Conservation (phyloP, 2,888 invertebrate genomes). For the Watsonalla binaria region DNA sequence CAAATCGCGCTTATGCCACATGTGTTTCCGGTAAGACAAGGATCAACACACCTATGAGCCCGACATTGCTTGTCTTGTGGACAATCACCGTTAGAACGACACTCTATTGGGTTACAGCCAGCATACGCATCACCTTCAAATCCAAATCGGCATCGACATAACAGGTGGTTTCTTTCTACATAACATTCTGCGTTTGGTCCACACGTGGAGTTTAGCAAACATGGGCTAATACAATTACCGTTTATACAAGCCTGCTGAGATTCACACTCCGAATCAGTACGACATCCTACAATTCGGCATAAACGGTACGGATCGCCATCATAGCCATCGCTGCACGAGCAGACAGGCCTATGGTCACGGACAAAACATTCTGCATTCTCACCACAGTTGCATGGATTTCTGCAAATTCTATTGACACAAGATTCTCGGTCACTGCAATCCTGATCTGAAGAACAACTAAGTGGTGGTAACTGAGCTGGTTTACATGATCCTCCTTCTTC, state of each 20-base stretch:
- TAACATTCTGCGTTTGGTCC: conserved; percentile 91
- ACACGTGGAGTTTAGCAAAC: conserved; percentile 87
- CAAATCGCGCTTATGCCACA: conserved; percentile 90
- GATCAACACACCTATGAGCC: conserved; percentile 91
- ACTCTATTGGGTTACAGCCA: conserved; percentile 88
- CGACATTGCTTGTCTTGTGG: conserved; percentile 90
- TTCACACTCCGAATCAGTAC: conserved; percentile 89
- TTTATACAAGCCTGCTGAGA: conserved; percentile 90
- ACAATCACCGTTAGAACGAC: conserved; percentile 92
- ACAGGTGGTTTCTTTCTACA: conserved; percentile 83
- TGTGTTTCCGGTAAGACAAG: conserved; percentile 86
- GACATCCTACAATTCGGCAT: conserved; percentile 90
- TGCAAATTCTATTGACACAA: conserved; percentile 91
- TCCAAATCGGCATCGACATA: conserved; percentile 89
- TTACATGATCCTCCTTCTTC: conserved; percentile 88
- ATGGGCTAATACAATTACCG: conserved; percentile 91
- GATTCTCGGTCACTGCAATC: conserved; percentile 89
- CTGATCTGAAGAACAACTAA: conserved; percentile 87
- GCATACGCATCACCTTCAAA: conserved; percentile 88
- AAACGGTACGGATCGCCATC: conserved; percentile 92
- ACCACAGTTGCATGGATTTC: conserved; percentile 93
- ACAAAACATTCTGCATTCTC: conserved; percentile 89
- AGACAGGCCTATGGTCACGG: conserved; percentile 90
- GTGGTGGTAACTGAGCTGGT: conserved; percentile 83
- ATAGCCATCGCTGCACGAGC: conserved; percentile 90